These are phyloP conservation scores for Catocala sponsa DNA, from an alignment of 2,888 invertebrate genomes.

Conservation along the genomic window DNA sequence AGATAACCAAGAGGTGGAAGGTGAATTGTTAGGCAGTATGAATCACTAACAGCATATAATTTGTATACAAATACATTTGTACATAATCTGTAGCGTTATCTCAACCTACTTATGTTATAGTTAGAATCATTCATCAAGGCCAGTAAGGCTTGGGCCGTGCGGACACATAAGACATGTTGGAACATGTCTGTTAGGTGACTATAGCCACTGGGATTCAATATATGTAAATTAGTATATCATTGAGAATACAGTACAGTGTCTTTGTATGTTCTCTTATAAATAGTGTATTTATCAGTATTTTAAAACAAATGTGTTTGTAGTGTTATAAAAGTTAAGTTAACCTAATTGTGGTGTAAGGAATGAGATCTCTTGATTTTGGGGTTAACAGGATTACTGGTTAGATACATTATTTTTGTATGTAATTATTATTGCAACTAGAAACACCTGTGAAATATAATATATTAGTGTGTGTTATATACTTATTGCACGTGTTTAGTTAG, in stretches of 20 bases:
- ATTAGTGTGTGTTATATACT: no score
- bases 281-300: no score
- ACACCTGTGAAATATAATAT: no score
- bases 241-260: neutral
- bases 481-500: no score
- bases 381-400: no score
- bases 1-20: slow-evolving; percentile 3
- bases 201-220: neutral
- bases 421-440: no score
- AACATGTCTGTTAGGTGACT: slow-evolving; percentile 48
- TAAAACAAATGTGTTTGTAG: no score
- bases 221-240: neutral
- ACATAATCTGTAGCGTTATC: slow-evolving; percentile 36
- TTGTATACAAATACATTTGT: slow-evolving; percentile 30
- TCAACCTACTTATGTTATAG: slow-evolving; percentile 37
- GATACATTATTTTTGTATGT: neutral
- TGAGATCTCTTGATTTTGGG: neutral
- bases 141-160: slow-evolving; percentile 25
- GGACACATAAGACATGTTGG: slow-evolving; percentile 49
- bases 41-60: slow-evolving; percentile 25
- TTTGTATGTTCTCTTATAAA: no score
- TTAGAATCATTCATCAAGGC: slow-evolving; percentile 48
- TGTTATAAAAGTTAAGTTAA: no score
- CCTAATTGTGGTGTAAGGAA: no score
- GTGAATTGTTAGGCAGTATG: slow-evolving; percentile 21